Percentiles rank a stretch among this genome's conserved stretches.
phyloP scores from a whole-genome alignment of 2,888 invertebrate species.

The Magallana nippona region DNA sequence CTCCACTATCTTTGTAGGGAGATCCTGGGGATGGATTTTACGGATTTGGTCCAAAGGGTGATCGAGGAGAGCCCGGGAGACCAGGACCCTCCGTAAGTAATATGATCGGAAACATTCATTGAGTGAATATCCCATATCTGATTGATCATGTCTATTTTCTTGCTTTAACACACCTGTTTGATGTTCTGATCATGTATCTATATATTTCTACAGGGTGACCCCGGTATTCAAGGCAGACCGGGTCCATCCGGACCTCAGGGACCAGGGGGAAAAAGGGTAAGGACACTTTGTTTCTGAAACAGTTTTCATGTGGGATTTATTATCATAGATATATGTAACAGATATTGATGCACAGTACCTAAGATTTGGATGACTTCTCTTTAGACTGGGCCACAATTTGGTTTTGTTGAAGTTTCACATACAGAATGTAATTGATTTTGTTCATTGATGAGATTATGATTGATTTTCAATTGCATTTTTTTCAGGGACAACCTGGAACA shows the following conservation, averaged over 20 bases:
- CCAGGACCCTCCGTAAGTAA: constrained; percentile 48
- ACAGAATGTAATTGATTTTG: too few relatives aligned
- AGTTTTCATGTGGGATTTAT: too few relatives aligned
- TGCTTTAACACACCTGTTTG: background rate
- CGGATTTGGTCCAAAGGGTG: constrained; percentile 60
- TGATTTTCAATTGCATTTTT: background rate
- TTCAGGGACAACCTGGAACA: constrained; percentile 55
- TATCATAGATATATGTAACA: too few relatives aligned
- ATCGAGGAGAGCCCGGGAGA: constrained; percentile 62
- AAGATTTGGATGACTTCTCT: too few relatives aligned
- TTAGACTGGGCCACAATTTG: too few relatives aligned
- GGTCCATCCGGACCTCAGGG: constrained; percentile 54
- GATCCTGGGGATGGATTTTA: constrained; percentile 54
- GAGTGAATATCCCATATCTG: background rate
- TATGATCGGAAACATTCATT: background rate
- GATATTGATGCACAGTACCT: too few relatives aligned
- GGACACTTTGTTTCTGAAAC: background rate
- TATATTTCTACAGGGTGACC: constrained; percentile 46
- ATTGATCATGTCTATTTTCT: background rate
- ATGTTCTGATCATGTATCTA: background rate
- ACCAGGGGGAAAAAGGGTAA: background rate
- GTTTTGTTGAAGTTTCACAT: too few relatives aligned
- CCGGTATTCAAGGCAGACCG: constrained; percentile 56
- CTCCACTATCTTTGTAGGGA: constrained; percentile 50
- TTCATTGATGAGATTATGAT: too few relatives aligned